Conservation (phyloP, 1,140 invertebrate species). For the Trigoniulus corallinus region DNA sequence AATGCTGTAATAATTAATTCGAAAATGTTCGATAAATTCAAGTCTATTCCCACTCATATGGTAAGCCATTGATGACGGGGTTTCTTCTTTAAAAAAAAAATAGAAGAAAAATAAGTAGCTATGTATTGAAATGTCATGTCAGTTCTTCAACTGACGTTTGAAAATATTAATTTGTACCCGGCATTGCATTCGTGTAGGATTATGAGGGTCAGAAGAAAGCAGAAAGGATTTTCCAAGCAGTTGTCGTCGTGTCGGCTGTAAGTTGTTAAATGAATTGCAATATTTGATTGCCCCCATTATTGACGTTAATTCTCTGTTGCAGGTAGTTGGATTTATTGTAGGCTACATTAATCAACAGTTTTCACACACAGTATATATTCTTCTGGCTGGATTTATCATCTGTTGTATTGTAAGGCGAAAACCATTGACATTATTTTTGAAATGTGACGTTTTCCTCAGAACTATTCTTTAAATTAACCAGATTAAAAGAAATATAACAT, state of each 20-base stretch:
- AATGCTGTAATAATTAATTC: neutral
- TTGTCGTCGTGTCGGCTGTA: slow-evolving; percentile 73
- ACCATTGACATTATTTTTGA: too few species aligned
- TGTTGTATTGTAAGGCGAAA: slow-evolving; percentile 64
- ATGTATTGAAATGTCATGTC: too few species aligned
- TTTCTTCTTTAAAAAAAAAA: neutral
- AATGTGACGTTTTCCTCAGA: too few species aligned
- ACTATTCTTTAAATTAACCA: too few species aligned
- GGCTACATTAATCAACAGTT: slow-evolving; percentile 92
- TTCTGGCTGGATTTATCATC: slow-evolving; percentile 74
- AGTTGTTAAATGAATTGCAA: too few species aligned
- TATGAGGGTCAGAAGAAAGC: slow-evolving; percentile 79
- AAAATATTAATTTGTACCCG: too few species aligned
- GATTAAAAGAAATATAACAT: too few species aligned
- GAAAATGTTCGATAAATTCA: slow-evolving; percentile 6
- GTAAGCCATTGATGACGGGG: neutral
- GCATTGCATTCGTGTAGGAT: too few species aligned
- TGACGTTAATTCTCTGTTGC: slow-evolving; percentile 14
- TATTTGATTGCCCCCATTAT: slow-evolving; percentile 3
- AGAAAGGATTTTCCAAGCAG: slow-evolving; percentile 69
- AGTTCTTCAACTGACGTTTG: too few species aligned
- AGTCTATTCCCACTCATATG: slow-evolving; percentile 6
- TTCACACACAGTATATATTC: slow-evolving; percentile 80
- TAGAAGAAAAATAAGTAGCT: too few species aligned
- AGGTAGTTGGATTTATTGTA: slow-evolving; percentile 71